Evolutionary conservation across 64 coral and sea anemone species (phyloP), one percentile per base, ranked within the genome.

Genomic region (Platygyra sinensis): DNA sequence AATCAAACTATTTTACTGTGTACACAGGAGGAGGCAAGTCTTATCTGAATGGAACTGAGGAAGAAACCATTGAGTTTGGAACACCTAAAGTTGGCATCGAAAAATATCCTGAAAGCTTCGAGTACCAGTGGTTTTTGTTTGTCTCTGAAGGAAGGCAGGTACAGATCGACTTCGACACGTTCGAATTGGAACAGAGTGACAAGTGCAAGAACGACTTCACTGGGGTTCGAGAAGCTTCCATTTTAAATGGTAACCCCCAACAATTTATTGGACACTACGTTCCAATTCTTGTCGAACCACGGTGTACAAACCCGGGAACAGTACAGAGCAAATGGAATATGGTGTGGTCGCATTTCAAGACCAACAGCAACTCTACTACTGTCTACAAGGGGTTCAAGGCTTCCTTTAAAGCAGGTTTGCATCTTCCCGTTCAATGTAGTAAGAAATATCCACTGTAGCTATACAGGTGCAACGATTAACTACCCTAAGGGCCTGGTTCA

Each of bases 301-400:
- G 63, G 31, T 82, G 79, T 25, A 57, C 50, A 50, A 79, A 59
- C 4, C 46, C 46, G 13, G 16, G 51, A 22, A 55, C 76, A 0
- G 55, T 79, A 55, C 49, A 55, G 76, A 59, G 76, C 2, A 12
- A 24, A 57, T 51, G 76, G 20, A 79, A 79, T 50, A 79, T 29
- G 46, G 50, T 79, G 13, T 79, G 46, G 76, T 51, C 59, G 24
- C 76, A 79, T 12, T 65, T 83, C 12, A 83, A 13, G 32, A 83
- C 19, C 5, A 30, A 31, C 20, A 46, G 36, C 0, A 83, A 65
- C 80, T 15, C 61, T 67, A 22, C 80, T 14, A 83, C 80, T 42
- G 30, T 62, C 31, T 65, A 63, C 60, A 67, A 67, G 28, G 80
- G 80, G 65, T 65, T 83, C 31, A 83, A 83, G 22, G 80, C 80